Conservation (phyloP, 1,140 invertebrate genomes). For the Cotesia typhae region DNA sequence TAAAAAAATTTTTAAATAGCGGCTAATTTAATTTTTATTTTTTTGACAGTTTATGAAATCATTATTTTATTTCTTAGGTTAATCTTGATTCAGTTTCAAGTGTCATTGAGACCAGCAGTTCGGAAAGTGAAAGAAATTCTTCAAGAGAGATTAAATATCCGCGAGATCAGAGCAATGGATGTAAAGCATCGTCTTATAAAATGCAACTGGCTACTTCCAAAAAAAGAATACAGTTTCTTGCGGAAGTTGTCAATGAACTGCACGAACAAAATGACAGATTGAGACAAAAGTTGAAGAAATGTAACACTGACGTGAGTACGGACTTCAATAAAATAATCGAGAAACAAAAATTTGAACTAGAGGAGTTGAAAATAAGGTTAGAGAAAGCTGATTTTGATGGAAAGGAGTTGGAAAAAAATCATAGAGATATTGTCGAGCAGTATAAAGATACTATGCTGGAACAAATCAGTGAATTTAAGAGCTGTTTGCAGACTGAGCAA, state of each 20-base stretch:
- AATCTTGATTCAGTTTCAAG: no score
- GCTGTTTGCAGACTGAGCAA: constrained; percentile 39
- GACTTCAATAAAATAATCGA: constrained; percentile 5
- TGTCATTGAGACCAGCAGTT: no score
- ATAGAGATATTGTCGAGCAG: constrained; percentile 43
- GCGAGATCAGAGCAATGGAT: no score
- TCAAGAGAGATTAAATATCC: no score
- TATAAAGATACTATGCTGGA: constrained; percentile 43
- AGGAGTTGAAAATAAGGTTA: constrained; percentile 40
- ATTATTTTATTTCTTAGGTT: no score
- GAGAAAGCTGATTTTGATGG: constrained; percentile 45
- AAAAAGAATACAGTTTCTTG: constrained; percentile 42
- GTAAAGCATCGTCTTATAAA: no score
- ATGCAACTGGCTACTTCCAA: constrained; percentile 36
- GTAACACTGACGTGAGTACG: constrained; percentile 19
- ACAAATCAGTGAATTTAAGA: constrained; percentile 45
- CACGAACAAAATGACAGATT: constrained; percentile 47
- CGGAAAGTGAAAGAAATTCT: no score
- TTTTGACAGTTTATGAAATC: no score
- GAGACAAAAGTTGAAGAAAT: constrained; percentile 40
- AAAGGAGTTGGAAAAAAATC: constrained; percentile 41
- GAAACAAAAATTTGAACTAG: no score
- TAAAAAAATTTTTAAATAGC: no score
- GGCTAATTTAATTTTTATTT: no score
- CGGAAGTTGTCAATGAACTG: constrained; percentile 40